Evolutionary conservation across 2,888 invertebrate genomes (phyloP).

Genomic region (Chesias legatella): DNA sequence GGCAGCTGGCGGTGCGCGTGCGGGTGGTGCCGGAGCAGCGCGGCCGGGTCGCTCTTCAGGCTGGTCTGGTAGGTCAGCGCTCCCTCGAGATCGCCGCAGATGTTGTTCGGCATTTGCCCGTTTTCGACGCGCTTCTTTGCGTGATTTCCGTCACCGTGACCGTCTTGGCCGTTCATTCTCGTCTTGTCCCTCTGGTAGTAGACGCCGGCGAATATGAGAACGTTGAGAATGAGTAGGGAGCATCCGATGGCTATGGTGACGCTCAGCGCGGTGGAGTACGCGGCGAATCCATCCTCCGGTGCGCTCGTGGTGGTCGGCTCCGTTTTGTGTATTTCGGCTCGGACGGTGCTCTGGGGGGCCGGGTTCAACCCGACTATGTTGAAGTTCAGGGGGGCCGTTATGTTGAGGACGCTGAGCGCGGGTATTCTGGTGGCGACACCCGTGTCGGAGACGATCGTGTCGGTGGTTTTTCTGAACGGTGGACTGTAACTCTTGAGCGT

Average conservation of each 20-base stretch:
- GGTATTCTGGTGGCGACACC: conserved; percentile 65
- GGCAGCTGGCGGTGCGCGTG: conserved; percentile 88
- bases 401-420: conserved; percentile 60
- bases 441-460: conserved; percentile 64
- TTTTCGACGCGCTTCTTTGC: conserved; percentile 89
- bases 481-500: conserved; percentile 79
- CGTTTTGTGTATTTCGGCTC: conserved; percentile 57
- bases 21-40: conserved; percentile 87
- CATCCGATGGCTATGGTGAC: conserved; percentile 97
- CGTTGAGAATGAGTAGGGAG: conserved; percentile 93
- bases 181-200: conserved; percentile 95
- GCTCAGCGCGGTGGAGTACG: conserved; percentile 94
- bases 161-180: conserved; percentile 82
- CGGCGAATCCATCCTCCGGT: conserved; percentile 94
- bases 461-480: conserved; percentile 79
- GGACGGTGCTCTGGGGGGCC: conserved; percentile 52
- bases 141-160: conserved; percentile 73
- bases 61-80: conserved; percentile 73
- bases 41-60: conserved; percentile 85
- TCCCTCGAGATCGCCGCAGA: conserved; percentile 90
- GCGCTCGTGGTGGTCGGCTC: conserved; percentile 75
- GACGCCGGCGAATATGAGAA: conserved; percentile 95
- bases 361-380: conserved; percentile 64
- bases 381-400: conserved; percentile 65
- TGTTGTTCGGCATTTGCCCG: conserved; percentile 93